Evolutionary conservation across 92 coral and sea anemone genomes (phyloP).

Genomic region (Epizoanthus stellaris): DNA sequence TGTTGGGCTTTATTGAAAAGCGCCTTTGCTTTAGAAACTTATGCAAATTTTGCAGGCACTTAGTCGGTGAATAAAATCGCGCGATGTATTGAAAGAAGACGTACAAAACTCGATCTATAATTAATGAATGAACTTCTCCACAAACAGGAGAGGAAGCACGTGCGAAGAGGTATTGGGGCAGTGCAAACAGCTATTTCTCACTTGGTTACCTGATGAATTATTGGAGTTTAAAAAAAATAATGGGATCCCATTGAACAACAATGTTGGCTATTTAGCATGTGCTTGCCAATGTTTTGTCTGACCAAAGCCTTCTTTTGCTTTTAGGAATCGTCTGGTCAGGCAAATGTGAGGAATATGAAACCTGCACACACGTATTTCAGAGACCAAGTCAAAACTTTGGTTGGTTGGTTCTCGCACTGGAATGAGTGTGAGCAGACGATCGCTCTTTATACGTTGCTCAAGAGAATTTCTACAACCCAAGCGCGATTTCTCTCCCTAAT

Average conservation of each 20-base stretch:
- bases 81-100: constrained; percentile 45
- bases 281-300: constrained; percentile 45
- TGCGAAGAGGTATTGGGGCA: constrained; percentile 47
- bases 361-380: constrained; percentile 94
- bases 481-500: constrained; percentile 93
- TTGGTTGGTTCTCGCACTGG: constrained; percentile 96
- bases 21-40: constrained; percentile 62
- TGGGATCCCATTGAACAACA: background rate
- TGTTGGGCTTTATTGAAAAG: constrained; percentile 59
- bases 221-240: background rate
- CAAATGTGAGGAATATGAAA: constrained; percentile 85
- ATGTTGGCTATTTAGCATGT: constrained; percentile 26
- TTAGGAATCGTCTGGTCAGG: constrained; percentile 47
- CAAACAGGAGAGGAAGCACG: constrained; percentile 51
- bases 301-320: constrained; percentile 8
- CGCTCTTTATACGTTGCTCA: constrained; percentile 89
- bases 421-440: constrained; percentile 98
- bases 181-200: too few relatives aligned
- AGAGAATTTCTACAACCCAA: constrained; percentile 90
- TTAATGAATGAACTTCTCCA: constrained; percentile 74
- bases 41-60: constrained; percentile 69
- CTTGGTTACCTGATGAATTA: background rate
- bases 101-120: constrained; percentile 78
- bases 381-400: constrained; percentile 90
- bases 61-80: constrained; percentile 31